These are phyloP conservation scores for Sitodiplosis mosellana DNA, from an alignment of 1,140 invertebrate genomes.

Conservation along the genomic window DNA sequence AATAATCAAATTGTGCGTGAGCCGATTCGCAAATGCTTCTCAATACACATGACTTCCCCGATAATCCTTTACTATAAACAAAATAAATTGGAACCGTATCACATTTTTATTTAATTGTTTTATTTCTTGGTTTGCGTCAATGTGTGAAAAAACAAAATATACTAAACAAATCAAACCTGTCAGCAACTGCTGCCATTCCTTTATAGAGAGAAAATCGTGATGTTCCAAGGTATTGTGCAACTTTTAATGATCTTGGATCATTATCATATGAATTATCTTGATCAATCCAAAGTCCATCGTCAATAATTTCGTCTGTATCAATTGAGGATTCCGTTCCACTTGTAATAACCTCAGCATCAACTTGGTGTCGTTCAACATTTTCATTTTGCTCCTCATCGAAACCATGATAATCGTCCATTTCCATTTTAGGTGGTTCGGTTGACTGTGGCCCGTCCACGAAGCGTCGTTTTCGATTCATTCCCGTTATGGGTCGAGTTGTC, in stretches of 20 bases:
- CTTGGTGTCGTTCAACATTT: neutral
- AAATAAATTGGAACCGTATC: neutral
- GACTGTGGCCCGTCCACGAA: neutral
- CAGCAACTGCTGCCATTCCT: slow-evolving; percentile 16
- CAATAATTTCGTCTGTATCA: neutral
- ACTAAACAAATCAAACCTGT: no score
- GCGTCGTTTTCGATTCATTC: neutral
- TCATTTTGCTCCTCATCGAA: neutral
- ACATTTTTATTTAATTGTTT: neutral
- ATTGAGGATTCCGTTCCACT: no score
- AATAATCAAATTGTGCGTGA: slow-evolving; percentile 40
- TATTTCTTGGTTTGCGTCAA: neutral
- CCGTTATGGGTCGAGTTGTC: neutral
- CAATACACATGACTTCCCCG: slow-evolving; percentile 47
- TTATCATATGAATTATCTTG: neutral
- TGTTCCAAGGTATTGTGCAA: neutral
- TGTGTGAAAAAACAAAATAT: no score
- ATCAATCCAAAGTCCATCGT: neutral
- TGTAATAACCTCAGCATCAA: neutral
- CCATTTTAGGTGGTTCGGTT: neutral
- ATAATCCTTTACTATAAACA: slow-evolving; percentile 32
- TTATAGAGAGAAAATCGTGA: slow-evolving; percentile 18
- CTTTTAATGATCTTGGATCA: neutral
- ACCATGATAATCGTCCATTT: neutral
- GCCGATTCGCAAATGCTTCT: slow-evolving; percentile 56